Base-by-base conservation (phyloP, 2,888 invertebrate species). In the Leptura quadrifasciata region DNA sequence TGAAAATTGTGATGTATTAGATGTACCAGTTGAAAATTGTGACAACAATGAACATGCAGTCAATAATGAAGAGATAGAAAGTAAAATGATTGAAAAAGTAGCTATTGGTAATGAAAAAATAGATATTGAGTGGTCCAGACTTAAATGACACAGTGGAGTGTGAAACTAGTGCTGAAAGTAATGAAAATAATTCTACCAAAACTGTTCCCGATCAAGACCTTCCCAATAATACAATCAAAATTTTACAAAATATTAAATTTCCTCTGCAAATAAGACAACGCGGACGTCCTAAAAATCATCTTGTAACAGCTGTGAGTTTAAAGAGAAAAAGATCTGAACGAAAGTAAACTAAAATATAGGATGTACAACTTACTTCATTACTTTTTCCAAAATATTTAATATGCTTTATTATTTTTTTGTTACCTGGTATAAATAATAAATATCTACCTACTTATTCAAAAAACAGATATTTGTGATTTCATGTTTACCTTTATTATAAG, bases 191-290 rank as follows among this genome's bases (percentile, higher is more conserved):
- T 52, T 4, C n/a, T 52, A 52, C 52, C 52, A 52, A 52, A 52
- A 52, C 2, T 52, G n/a, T n/a, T 52, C 52, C 52, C n/a, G n/a
- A 52, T 52, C 6, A n/a, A 52, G n/a, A 52, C 52, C 15, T 52
- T 52, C 52, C n/a, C 52, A 52, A 52, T 52, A 52, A 52, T 52
- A 52, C 4, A 52, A 52, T 52, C 52, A 52, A 52, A 52, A 52
- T 52, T 52, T n/a, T 52, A 52, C 52, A 52, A 52, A 52, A 52
- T 12, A 52, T 52, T n/a, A n/a, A n/a, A n/a, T n/a, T 52, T 4
- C 52, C 52, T n/a, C 52, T 52, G 52, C 52, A 12, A 52, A 52
- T 52, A 6, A 52, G 52, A 52, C 52, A 52, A 52, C 52, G n/a
- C 52, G n/a, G 52, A 52, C 52, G 52, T 4, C 52, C 12, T 6